phyloP scores from a whole-genome alignment of 2,113 vertebrate species.

The Toxotes chatareus region DNA sequence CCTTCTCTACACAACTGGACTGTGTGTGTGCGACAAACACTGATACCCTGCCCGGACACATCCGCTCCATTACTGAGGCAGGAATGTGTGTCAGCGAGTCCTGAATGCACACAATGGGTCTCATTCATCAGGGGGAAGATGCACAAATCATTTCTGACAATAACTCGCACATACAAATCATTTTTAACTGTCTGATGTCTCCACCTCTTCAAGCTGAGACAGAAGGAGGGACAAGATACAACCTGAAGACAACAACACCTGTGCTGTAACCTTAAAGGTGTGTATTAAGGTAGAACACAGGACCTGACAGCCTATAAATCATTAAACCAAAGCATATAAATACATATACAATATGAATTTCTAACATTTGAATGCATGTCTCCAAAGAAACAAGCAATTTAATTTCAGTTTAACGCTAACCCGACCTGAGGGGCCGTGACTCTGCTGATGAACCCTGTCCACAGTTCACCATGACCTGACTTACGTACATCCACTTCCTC shows the following conservation, averaged over 20 bases:
- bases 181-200: neutral
- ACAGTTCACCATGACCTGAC: slow-evolving; percentile 40
- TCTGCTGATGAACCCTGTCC: slow-evolving; percentile 26
- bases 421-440: neutral
- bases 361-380: too few relatives aligned
- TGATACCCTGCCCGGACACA: slow-evolving; percentile 17
- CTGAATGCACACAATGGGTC: slow-evolving; percentile 6
- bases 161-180: neutral
- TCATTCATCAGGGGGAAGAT: slow-evolving; percentile 34
- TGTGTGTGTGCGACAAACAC: slow-evolving; percentile 36
- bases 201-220: neutral
- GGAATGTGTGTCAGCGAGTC: slow-evolving; percentile 39
- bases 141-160: slow-evolving; percentile 2
- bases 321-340: too few relatives aligned
- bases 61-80: slow-evolving; percentile 31
- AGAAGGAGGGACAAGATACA: neutral
- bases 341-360: too few relatives aligned
- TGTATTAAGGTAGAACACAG: too few relatives aligned
- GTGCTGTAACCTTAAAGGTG: too few relatives aligned
- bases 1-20: slow-evolving; percentile 32
- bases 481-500: slow-evolving; percentile 45
- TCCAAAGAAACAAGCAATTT: too few relatives aligned
- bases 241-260: neutral
- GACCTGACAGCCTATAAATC: too few relatives aligned
- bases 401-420: neutral